These are phyloP conservation scores for Aleiodes leptofemur DNA, from an alignment of 2,888 invertebrate species.

Conservation along the genomic window DNA sequence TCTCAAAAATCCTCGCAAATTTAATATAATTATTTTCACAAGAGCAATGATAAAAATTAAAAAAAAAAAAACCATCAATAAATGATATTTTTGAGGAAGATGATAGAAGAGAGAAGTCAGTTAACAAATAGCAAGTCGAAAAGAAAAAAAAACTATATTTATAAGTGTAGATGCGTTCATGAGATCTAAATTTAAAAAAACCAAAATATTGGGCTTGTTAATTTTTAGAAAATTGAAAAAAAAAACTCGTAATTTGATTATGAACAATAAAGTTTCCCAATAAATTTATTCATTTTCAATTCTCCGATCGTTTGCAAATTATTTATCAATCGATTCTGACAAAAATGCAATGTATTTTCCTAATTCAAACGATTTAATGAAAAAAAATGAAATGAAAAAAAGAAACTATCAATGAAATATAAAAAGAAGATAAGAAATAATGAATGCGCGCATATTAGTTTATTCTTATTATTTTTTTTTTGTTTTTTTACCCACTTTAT, in stretches of 20 bases:
- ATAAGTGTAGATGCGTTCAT: no score
- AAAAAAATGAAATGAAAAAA: constrained; percentile 19
- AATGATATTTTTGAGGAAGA: no score
- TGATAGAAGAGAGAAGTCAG: no score
- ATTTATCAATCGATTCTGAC: not conserved
- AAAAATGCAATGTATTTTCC: constrained; percentile 6
- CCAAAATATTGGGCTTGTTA: no score
- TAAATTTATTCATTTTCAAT: constrained; percentile 9
- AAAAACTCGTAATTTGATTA: no score
- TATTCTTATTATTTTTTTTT: not conserved
- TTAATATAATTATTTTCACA: constrained; percentile 12
- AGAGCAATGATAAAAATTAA: not conserved
- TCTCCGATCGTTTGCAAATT: constrained; percentile 31
- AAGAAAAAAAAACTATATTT: not conserved
- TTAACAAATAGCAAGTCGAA: not conserved
- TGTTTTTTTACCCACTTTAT: not conserved
- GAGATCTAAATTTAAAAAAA: no score
- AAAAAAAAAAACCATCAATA: not conserved
- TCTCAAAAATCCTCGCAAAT: constrained; percentile 59
- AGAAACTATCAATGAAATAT: constrained; percentile 22
- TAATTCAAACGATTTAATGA: constrained; percentile 10
- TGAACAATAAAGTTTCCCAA: not conserved
- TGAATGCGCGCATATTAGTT: constrained; percentile 4
- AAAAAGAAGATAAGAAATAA: constrained; percentile 13
- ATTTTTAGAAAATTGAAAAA: not conserved